phyloP scores from a whole-genome alignment of 2,888 invertebrate genomes.

The Notodonta ziczac region DNA sequence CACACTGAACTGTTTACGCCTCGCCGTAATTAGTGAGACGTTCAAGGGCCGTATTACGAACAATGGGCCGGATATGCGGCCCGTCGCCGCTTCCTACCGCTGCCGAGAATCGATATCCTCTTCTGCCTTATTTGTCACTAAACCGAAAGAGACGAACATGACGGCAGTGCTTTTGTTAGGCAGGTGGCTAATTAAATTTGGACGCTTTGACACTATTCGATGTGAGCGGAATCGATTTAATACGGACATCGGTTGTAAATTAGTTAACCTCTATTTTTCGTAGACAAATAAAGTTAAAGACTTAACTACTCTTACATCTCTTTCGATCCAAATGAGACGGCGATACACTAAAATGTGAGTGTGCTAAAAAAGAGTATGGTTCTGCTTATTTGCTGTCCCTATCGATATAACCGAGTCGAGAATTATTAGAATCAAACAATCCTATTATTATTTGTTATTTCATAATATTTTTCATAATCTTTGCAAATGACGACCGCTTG shows the following conservation, averaged over 20 bases:
- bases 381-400: too few relatives aligned
- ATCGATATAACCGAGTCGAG: too few relatives aligned
- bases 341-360: too few relatives aligned
- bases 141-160: conserved; percentile 39
- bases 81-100: conserved; percentile 69
- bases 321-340: too few relatives aligned
- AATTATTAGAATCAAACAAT: too few relatives aligned
- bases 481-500: too few relatives aligned
- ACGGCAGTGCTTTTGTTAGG: conserved; percentile 32
- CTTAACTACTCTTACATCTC: too few relatives aligned
- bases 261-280: conserved; percentile 44
- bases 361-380: too few relatives aligned
- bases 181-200: conserved; percentile 77
- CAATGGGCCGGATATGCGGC: conserved; percentile 70
- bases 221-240: conserved; percentile 57
- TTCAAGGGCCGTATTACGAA: conserved; percentile 57
- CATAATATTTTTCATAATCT: too few relatives aligned
- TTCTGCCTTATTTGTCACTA: conserved; percentile 46
- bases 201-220: conserved; percentile 61
- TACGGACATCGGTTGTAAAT: conserved; percentile 49
- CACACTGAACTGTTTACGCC: conserved; percentile 60
- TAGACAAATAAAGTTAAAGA: too few relatives aligned
- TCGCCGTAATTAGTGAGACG: conserved; percentile 62
- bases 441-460: too few relatives aligned
- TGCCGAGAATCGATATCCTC: conserved; percentile 45